Evolutionary conservation across 1,140 invertebrate genomes (phyloP).

Genomic region (Homarus americanus): DNA sequence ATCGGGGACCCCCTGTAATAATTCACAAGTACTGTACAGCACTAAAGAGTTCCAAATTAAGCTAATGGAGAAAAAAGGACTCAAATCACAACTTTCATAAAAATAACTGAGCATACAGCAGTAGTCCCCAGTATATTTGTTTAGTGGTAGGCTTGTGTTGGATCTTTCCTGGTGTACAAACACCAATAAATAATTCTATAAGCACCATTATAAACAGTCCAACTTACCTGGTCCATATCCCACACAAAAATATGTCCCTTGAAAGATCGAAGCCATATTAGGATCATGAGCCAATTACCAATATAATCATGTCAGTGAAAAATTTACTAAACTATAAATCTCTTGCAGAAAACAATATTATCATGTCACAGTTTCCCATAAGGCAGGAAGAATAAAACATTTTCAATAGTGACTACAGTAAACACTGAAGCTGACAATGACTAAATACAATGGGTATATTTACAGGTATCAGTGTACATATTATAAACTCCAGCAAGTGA

Average conservation of each 20-base stretch:
- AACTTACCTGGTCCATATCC: conserved; percentile 65
- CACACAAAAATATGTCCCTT: conserved; percentile 59
- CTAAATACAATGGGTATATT: not conserved
- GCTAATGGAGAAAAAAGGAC: too few species aligned
- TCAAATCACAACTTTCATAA: too few species aligned
- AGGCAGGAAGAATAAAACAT: not conserved
- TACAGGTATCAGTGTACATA: not conserved
- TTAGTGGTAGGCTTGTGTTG: not conserved
- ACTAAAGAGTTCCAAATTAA: too few species aligned
- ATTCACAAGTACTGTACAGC: too few species aligned
- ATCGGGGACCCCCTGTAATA: too few species aligned
- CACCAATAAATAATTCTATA: not conserved
- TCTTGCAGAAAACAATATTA: not conserved
- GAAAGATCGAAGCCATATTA: conserved; percentile 57
- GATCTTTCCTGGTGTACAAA: not conserved
- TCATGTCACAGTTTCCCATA: not conserved
- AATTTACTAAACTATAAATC: not conserved
- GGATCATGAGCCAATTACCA: conserved; percentile 9
- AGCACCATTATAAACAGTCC: not conserved
- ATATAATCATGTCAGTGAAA: not conserved
- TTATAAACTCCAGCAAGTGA: not conserved
- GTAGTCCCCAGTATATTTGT: not conserved
- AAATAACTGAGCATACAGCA: not conserved
- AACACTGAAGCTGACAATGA: not conserved
- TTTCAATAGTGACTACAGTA: not conserved